phyloP scores from a whole-genome alignment of 2,113 vertebrate genomes.

The Scopus umbretta region DNA sequence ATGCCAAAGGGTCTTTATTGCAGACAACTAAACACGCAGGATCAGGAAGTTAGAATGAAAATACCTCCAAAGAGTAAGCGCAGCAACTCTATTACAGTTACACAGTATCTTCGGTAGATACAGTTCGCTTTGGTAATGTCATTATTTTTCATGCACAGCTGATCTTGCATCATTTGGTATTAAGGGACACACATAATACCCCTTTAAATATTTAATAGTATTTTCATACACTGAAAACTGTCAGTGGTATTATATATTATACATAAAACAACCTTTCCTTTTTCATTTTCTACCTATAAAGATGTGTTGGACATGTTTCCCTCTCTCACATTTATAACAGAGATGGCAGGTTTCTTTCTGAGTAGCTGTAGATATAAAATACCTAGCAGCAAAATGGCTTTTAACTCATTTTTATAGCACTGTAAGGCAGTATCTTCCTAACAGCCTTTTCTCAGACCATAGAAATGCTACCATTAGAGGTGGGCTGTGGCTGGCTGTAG shows the following conservation, averaged over 20 bases:
- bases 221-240: background rate
- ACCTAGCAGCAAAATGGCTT: constrained; percentile 10
- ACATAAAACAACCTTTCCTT: background rate
- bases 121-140: background rate
- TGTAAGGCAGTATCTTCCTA: background rate
- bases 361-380: background rate
- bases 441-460: constrained; percentile 10
- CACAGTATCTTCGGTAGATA: background rate
- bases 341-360: background rate
- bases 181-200: background rate
- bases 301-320: background rate
- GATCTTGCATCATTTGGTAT: background rate
- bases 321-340: background rate
- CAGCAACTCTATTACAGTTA: background rate
- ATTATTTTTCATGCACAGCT: background rate
- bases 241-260: background rate
- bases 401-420: constrained; percentile 49
- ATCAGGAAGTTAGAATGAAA: background rate
- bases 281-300: background rate
- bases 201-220: constrained; percentile 20
- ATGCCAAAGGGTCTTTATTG: background rate
- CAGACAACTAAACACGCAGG: background rate
- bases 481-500: background rate
- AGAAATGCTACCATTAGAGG: constrained; percentile 2
- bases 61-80: background rate